These are phyloP conservation scores for Ypsolopha sequella DNA, from an alignment of 2,888 invertebrate genomes.

Conservation along the genomic window DNA sequence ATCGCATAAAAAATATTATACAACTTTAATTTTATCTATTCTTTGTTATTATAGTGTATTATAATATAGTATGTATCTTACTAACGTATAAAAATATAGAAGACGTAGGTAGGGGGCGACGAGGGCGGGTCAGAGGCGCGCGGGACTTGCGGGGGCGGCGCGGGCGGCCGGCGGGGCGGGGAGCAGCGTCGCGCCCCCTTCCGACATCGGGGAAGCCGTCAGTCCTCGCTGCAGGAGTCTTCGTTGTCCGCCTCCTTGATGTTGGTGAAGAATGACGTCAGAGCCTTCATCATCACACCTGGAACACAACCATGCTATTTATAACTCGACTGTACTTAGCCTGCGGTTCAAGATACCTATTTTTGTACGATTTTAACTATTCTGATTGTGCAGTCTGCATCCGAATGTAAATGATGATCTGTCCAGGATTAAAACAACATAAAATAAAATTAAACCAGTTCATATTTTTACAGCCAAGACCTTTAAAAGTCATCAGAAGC, in stretches of 20 bases:
- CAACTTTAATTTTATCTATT: constrained; percentile 35
- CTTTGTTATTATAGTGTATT: constrained; percentile 34
- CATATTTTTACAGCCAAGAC: no score
- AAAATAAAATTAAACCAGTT: no score
- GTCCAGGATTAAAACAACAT: no score
- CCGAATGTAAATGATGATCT: no score
- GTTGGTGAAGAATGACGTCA: constrained; percentile 80
- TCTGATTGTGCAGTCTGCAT: no score
- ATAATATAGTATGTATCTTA: constrained; percentile 30
- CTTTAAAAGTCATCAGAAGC: no score
- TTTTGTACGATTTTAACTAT: no score
- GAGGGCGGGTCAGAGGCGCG: constrained; percentile 17
- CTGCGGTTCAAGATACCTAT: no score
- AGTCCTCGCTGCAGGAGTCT: constrained; percentile 64
- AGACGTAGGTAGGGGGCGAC: constrained; percentile 16
- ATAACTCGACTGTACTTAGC: no score
- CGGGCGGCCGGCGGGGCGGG: constrained; percentile 18
- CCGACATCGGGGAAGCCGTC: constrained; percentile 34
- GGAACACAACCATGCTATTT: constrained; percentile 5
- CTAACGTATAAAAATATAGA: constrained; percentile 52
- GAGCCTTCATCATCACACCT: constrained; percentile 80
- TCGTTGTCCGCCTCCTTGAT: constrained; percentile 78
- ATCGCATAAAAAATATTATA: constrained; percentile 45
- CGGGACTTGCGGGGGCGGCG: constrained; percentile 16
- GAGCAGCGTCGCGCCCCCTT: constrained; percentile 21